Conservation (phyloP, 2,888 invertebrate species). For the Dioctria linearis region DNA sequence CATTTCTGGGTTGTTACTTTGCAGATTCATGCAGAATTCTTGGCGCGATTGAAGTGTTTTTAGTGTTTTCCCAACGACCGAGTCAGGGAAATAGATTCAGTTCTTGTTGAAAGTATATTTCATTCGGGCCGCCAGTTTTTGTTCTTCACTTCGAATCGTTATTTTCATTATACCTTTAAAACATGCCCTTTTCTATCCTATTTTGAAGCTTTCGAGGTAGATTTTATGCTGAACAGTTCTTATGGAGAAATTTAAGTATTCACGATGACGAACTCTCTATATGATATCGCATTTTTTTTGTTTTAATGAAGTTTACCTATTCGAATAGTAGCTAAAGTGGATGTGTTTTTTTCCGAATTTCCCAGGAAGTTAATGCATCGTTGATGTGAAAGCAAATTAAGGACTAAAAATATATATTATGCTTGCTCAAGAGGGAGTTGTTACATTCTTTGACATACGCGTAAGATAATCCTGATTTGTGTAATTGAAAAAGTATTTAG, state of each 20-base stretch:
- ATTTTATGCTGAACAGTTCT: conserved; percentile 10
- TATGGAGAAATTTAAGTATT: conserved; percentile 35
- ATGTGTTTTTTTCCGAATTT: no score
- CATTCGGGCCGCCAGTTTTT: conserved; percentile 12
- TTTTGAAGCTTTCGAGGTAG: background rate
- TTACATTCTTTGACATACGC: no score
- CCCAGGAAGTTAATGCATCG: no score
- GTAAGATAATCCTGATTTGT: no score
- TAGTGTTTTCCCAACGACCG: conserved; percentile 25
- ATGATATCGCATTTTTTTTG: no score
- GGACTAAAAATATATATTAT: no score
- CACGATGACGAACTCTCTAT: background rate
- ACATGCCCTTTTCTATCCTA: conserved; percentile 14
- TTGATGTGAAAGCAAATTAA: no score
- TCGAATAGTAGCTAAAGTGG: no score
- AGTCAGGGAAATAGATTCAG: conserved; percentile 39
- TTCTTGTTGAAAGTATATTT: conserved; percentile 35
- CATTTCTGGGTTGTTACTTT: conserved; percentile 43
- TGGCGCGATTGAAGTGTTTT: conserved; percentile 49
- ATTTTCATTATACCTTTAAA: background rate
- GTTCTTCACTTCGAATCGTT: background rate
- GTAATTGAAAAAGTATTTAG: no score
- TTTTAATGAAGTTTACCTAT: no score
- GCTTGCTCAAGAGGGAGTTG: no score
- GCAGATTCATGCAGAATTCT: conserved; percentile 44